phyloP scores from a whole-genome alignment of 2,113 vertebrate species.

The Carassius auratus region DNA sequence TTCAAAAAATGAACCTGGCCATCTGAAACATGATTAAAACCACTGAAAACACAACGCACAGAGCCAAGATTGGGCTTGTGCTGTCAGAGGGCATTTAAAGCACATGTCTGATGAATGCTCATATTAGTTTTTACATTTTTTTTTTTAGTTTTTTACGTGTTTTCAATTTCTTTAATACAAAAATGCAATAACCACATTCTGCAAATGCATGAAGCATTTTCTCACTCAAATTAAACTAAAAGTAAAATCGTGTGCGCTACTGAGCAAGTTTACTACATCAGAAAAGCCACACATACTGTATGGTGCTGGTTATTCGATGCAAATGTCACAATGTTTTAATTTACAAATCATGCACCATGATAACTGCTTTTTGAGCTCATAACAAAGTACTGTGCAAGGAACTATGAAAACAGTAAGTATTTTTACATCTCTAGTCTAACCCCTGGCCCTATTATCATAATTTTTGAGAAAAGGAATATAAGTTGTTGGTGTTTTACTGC shows the following conservation, averaged over 20 bases:
- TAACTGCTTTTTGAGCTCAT: no score
- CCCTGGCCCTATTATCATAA: no score
- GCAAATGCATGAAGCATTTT: background rate
- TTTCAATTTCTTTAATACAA: background rate
- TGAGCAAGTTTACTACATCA: background rate
- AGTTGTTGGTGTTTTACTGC: no score
- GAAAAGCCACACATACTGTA: background rate
- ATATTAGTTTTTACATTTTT: no score
- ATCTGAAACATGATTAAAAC: background rate
- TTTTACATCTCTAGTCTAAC: no score
- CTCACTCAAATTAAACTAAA: background rate
- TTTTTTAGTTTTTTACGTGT: background rate
- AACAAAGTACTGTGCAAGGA: no score
- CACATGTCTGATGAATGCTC: no score
- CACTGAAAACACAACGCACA: background rate
- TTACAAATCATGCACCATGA: background rate
- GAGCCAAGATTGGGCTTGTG: background rate
- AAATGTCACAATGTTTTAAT: background rate
- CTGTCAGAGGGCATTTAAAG: no score
- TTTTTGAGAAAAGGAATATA: no score
- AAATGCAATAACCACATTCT: background rate
- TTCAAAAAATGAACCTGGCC: constrained; percentile 21
- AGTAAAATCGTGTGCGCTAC: background rate
- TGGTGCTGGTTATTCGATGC: background rate
- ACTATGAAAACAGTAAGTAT: no score